Base-by-base conservation (phyloP, 1,140 invertebrate genomes). In the Planococcus citri region DNA sequence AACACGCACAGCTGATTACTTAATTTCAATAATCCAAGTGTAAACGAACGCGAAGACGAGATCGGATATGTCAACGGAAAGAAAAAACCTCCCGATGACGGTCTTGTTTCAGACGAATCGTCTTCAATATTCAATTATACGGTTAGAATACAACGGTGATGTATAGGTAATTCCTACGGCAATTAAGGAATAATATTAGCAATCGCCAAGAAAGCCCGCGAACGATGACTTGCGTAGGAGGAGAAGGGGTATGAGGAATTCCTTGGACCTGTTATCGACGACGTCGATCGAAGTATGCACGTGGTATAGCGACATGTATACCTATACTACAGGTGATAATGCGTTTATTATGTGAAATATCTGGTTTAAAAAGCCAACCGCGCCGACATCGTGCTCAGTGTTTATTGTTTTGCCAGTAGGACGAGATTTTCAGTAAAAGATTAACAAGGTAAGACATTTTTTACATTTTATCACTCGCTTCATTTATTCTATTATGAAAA, bases 241-340 rank as follows among this genome's bases (percentile, higher is more conserved):
- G 17, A 51, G 41, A 51, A 51, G 41, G 41, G 41, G 41, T 51
- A 51, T 6, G 6, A 51, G 41, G 41, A 51, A 51, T 20, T 51
- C 41, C 41, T 51, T 51, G 41, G 41, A 17, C 4, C 17, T 51
- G 41, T 51, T 51, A 17, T 51, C 41, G 41, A n/a, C 41, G n/a
- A n/a, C n/a, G n/a, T n/a, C n/a, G n/a, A n/a, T n/a, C n/a, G n/a
- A n/a, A 17, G n/a, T 51, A 33, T 33, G n/a, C 41, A 51, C 41
- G 41, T 51, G 41, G 6, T 51, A 33, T 20, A 64, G 24, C 22
- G 21, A 10, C 10, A 64, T 21, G 24, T 27, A 27, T n/a, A n/a
- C n/a, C n/a, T n/a, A n/a, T 64, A 64, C 51, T 58, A 58, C 60
- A 64, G 60, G 60, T 64, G 60, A 64, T 64, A 64, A 64, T 24